These are phyloP conservation scores for Neopelma chrysocephalum DNA, from an alignment of 2,797 vertebrate genomes.

Conservation along the genomic window DNA sequence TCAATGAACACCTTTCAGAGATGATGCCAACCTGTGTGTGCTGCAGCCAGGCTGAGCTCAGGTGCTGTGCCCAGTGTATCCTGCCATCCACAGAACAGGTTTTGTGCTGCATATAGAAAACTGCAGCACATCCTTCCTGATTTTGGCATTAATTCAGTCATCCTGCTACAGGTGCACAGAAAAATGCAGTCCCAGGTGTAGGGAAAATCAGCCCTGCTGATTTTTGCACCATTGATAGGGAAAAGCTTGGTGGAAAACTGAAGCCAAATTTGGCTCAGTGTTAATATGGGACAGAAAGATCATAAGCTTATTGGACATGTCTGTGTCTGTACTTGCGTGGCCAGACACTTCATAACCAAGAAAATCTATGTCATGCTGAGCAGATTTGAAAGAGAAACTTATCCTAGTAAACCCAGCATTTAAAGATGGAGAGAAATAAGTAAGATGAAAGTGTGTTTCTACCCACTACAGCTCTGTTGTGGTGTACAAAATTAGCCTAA, in stretches of 20 bases:
- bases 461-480: background rate
- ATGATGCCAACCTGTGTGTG: accelerated
- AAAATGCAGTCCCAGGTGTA: background rate
- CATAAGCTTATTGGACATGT: background rate
- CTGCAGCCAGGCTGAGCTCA: background rate
- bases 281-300: background rate
- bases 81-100: background rate
- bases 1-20: background rate
- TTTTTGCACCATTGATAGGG: background rate
- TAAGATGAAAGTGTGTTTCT: slow-evolving; percentile 36
- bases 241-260: background rate
- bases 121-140: background rate
- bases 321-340: background rate
- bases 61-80: accelerated
- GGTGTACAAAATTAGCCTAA: slow-evolving; percentile 26
- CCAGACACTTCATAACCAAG: background rate
- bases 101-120: background rate
- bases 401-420: background rate
- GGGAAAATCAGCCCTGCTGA: background rate
- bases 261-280: background rate
- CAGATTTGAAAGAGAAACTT: background rate
- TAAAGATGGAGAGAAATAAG: slow-evolving; percentile 7
- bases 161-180: background rate
- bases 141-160: background rate
- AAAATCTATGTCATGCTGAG: background rate